Evolutionary conservation across 2,888 invertebrate genomes (phyloP).

Genomic region (Lottia scabra): DNA sequence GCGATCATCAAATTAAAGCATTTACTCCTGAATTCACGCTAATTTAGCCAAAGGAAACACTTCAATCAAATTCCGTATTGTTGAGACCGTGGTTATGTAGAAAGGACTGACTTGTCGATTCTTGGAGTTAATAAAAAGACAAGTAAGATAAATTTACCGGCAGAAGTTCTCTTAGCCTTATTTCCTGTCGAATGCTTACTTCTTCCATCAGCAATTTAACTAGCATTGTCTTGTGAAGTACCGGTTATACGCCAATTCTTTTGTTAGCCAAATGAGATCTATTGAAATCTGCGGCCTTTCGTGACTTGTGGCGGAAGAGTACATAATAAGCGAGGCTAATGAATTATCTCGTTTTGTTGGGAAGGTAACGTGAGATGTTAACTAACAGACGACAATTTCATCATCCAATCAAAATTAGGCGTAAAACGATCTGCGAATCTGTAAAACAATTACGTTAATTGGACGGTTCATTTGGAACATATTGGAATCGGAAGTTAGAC

Average conservation of each 20-base stretch:
- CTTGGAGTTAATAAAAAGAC: constrained; percentile 16
- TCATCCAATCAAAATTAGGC: background rate
- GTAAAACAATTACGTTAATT: constrained; percentile 2
- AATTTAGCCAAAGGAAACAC: constrained; percentile 10
- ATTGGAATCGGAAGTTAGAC: background rate
- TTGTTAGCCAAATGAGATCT: background rate
- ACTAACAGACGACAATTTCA: background rate
- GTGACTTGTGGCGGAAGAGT: constrained; percentile 1
- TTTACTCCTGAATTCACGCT: constrained; percentile 18
- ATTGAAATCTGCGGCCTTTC: background rate
- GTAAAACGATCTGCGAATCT: background rate
- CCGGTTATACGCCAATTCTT: constrained; percentile 1
- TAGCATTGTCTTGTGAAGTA: background rate
- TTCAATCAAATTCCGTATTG: constrained; percentile 8
- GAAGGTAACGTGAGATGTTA: background rate
- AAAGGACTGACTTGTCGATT: background rate
- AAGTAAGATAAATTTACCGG: constrained; percentile 16
- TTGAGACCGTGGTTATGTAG: constrained; percentile 4
- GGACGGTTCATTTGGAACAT: background rate
- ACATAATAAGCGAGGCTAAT: constrained; percentile 5
- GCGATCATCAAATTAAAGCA: constrained; percentile 20
- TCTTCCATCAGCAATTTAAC: background rate
- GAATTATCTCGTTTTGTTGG: background rate
- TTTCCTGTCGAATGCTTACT: constrained; percentile 8
- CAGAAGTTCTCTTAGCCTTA: constrained; percentile 7